These are phyloP conservation scores for Danio aesculapii DNA, from an alignment of 2,797 vertebrate genomes.

Conservation along the genomic window DNA sequence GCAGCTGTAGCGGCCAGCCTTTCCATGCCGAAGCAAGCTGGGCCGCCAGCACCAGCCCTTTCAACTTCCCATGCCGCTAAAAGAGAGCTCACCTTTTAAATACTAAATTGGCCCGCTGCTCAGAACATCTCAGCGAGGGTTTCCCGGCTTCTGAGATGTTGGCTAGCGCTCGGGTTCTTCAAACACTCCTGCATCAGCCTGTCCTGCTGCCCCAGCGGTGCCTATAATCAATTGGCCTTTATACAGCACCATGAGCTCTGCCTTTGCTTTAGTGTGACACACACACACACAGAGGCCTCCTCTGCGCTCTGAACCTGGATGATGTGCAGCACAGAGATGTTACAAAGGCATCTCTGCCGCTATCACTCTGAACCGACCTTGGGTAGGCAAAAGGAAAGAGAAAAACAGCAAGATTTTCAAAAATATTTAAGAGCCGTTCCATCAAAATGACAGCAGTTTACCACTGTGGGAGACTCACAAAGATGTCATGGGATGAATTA, in stretches of 20 bases:
- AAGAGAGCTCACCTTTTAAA: conserved; percentile 78
- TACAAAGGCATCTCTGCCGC: conserved; percentile 37
- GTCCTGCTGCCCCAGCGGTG: conserved; percentile 46
- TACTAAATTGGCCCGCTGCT: conserved; percentile 71
- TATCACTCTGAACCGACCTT: conserved; percentile 42
- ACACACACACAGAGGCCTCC: conserved; percentile 6
- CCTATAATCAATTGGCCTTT: conserved; percentile 50
- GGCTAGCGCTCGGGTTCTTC: conserved; percentile 38
- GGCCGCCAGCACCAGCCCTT: conserved; percentile 53
- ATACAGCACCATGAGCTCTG: conserved; percentile 43
- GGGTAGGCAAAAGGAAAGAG: background rate
- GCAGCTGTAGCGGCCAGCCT: conserved; percentile 62
- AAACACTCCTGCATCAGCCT: conserved; percentile 44
- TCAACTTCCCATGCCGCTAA: conserved; percentile 70
- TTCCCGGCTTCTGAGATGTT: conserved; percentile 71
- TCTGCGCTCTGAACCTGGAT: conserved; percentile 37
- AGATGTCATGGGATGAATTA: conserved; percentile 21
- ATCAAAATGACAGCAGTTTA: conserved; percentile 39
- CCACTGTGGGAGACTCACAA: background rate
- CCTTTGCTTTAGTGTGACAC: conserved; percentile 38
- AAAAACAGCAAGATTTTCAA: background rate
- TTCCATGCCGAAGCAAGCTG: conserved; percentile 71
- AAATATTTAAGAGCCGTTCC: background rate
- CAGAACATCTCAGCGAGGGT: conserved; percentile 68
- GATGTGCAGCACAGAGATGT: conserved; percentile 30